Evolutionary conservation across 2,888 invertebrate species (phyloP).

Genomic region (Amitus sp.): DNA sequence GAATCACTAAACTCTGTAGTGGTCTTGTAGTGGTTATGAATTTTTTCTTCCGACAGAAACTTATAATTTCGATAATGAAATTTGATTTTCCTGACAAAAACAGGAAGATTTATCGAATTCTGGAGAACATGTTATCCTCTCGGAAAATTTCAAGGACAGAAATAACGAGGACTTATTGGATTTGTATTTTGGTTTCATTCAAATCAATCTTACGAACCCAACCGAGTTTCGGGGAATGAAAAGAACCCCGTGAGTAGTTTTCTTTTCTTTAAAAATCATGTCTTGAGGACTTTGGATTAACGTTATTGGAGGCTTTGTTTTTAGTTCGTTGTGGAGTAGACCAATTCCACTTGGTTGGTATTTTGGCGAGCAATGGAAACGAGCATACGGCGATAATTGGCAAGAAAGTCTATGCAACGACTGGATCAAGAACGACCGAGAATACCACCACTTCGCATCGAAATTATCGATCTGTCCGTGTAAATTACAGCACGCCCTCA

Average conservation of each 20-base stretch:
- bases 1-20: no score
- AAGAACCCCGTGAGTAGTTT: slow-evolving; percentile 80
- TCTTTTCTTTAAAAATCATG: no score
- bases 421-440: slow-evolving; percentile 89
- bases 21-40: no score
- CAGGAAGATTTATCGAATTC: slow-evolving; percentile 68
- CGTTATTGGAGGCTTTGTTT: slow-evolving; percentile 9
- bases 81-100: no score
- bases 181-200: slow-evolving; percentile 87
- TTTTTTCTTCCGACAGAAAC: no score
- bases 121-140: slow-evolving; percentile 80
- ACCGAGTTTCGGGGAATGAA: slow-evolving; percentile 70
- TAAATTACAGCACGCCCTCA: slow-evolving; percentile 86
- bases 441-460: slow-evolving; percentile 84
- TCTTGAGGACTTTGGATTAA: no score
- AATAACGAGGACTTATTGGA: slow-evolving; percentile 77
- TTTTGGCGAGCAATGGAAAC: slow-evolving; percentile 89
- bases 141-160: no score
- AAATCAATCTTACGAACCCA: slow-evolving; percentile 87
- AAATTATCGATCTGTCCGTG: slow-evolving; percentile 92
- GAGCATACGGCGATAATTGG: slow-evolving; percentile 83
- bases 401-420: slow-evolving; percentile 84
- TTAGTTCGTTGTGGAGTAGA: slow-evolving; percentile 84
- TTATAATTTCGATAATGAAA: no score
- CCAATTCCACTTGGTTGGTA: slow-evolving; percentile 95